Evolutionary conservation across 2,113 vertebrate species (phyloP), one percentile per base, ranked within the genome.

Genomic region (Nicator chloris): DNA sequence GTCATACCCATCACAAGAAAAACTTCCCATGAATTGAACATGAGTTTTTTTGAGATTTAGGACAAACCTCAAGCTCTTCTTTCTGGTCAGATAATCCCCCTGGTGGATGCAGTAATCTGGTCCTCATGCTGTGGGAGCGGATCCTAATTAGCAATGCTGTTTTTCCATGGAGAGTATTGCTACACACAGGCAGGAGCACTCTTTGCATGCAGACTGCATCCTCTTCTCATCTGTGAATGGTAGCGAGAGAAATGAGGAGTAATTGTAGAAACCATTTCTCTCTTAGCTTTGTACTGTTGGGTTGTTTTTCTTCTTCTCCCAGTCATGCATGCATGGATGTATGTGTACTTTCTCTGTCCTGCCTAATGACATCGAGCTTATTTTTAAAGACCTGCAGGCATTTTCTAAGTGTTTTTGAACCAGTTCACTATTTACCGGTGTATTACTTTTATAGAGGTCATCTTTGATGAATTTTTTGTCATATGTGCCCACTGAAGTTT

Each of bases 391-490:
- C 28, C 39, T 86, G 56, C 15, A 57, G 81, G 49, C 54, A 37
- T 80, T 95, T 86, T 60, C 44, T 49, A 66, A 50, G 68, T 44
- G 70, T 19, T 95, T 94, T 88, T 85, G 51, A 90, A 82, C 33
- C 51, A 61, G 88, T 57, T 30, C 85, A 82, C 79, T 83, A 63
- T 96, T 97, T 86, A 93, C 75, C 11, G 12, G 90, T 94, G 66
- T 96, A 65, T 96, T 97, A 90, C 93, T 97, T 97, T 92, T 92
- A 73, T 47, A 96, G 97, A 95, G 92, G 95, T 93, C 23, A 26
- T 82, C 95, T 98, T 97, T 97, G 97, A 97, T 97, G 96, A 94
- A 54, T 83, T 92, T 96, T 98, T 98, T 97, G 94, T 97, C 75
- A 42, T 59, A 35, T 35, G 95, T 75, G n/a, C 79, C 92, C 93